A percentile compares a stretch with the other conserved stretches of the same genome.
These are phyloP conservation scores for Oxygymnocypris stewartii DNA, from an alignment of 2,113 vertebrate species.

Conservation along the genomic window DNA sequence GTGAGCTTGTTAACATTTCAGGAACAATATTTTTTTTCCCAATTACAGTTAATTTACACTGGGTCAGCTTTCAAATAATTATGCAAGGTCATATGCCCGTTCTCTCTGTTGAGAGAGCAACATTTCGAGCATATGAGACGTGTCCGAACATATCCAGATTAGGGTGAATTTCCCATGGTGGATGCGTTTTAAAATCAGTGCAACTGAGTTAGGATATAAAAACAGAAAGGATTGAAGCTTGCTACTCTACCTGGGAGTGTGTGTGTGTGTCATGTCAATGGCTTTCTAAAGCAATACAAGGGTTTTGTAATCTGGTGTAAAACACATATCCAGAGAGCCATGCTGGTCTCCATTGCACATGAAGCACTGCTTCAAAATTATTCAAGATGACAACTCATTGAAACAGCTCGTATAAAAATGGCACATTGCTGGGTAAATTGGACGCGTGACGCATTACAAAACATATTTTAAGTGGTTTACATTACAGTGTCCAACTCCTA, in stretches of 20 bases:
- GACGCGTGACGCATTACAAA: not conserved
- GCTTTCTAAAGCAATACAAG: slow-evolving; percentile 31
- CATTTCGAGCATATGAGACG: slow-evolving; percentile 60
- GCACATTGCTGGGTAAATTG: slow-evolving; percentile 10
- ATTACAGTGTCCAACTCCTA: not conserved
- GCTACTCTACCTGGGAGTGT: slow-evolving; percentile 18
- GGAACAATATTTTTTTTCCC: no score
- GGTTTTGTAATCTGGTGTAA: slow-evolving; percentile 30
- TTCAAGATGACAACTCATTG: not conserved
- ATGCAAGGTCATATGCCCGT: slow-evolving; percentile 44
- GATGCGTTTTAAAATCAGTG: slow-evolving; percentile 45
- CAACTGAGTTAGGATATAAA: slow-evolving; percentile 34
- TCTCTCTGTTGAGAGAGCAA: slow-evolving; percentile 24
- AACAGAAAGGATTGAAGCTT: slow-evolving; percentile 19
- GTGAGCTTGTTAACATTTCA: slow-evolving; percentile 6
- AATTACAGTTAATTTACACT: slow-evolving; percentile 13
- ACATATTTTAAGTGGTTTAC: not conserved
- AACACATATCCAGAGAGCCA: slow-evolving; percentile 11
- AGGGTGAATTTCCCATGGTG: slow-evolving; percentile 50
- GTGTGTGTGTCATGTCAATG: not conserved
- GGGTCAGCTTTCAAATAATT: not conserved
- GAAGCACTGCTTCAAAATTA: not conserved
- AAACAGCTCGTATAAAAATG: not conserved
- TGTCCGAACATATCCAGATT: slow-evolving; percentile 65
- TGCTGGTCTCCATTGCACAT: slow-evolving; percentile 19